These are phyloP conservation scores for Chaetophractus vellerosus DNA, from an alignment of 2,797 vertebrate genomes.

Conservation along the genomic window DNA sequence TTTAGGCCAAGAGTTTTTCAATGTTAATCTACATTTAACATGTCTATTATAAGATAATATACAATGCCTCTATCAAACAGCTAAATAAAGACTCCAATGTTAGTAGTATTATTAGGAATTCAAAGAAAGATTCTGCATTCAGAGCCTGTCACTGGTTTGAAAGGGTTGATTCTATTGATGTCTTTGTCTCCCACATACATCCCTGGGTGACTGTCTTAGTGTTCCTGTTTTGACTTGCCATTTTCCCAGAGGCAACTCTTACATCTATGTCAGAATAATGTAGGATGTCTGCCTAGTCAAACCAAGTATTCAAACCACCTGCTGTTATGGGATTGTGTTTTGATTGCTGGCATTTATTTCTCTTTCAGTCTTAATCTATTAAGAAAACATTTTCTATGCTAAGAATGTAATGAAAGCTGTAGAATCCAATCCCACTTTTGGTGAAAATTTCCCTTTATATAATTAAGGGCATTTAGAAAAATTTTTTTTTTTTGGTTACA, in stretches of 20 bases:
- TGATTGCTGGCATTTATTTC: constrained; percentile 51
- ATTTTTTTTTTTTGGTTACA: too few species aligned
- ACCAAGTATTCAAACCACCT: constrained; percentile 60
- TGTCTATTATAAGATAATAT: constrained; percentile 42
- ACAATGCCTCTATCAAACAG: constrained; percentile 43
- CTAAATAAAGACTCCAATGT: constrained; percentile 55
- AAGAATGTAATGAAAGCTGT: constrained; percentile 25
- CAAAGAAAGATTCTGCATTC: constrained; percentile 37
- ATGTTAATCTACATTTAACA: constrained; percentile 45
- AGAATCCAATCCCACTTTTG: neutral
- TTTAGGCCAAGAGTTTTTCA: constrained; percentile 34
- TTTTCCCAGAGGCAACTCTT: constrained; percentile 63
- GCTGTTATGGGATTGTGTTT: constrained; percentile 40
- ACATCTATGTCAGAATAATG: constrained; percentile 52
- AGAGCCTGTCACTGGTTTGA: constrained; percentile 50
- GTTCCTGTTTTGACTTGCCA: constrained; percentile 57
- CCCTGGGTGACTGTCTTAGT: constrained; percentile 3
- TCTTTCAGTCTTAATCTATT: constrained; percentile 51
- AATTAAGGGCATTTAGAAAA: constrained; percentile 2
- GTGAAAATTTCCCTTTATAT: constrained; percentile 34
- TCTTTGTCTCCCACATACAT: constrained; percentile 56
- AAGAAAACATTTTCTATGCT: constrained; percentile 23
- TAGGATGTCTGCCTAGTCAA: constrained; percentile 43
- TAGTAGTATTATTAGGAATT: constrained; percentile 57
- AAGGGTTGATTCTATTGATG: constrained; percentile 54